Evolutionary conservation across 2,113 vertebrate genomes (phyloP).

Genomic region (Chlorodrepanis virens): DNA sequence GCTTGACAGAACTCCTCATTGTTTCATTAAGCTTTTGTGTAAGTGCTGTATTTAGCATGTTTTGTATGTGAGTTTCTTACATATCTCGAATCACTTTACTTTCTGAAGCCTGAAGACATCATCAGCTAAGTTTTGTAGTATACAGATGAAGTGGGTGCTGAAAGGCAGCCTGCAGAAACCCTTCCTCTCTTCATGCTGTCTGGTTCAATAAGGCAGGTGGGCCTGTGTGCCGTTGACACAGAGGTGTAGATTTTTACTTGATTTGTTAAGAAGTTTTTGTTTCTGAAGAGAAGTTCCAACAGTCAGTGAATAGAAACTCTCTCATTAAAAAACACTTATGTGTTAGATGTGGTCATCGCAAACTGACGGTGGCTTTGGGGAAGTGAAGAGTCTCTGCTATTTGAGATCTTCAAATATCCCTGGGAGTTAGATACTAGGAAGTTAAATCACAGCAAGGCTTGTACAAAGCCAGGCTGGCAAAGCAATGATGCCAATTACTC

Average conservation of each 20-base stretch:
- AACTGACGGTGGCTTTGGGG: background rate
- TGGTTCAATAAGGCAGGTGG: background rate
- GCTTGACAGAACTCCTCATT: background rate
- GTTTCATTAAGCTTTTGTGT: background rate
- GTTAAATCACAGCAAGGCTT: background rate
- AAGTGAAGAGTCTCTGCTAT: background rate
- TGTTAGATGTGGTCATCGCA: background rate
- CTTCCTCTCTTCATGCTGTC: background rate
- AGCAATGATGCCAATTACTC: background rate
- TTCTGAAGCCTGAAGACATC: background rate
- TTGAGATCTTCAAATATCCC: background rate
- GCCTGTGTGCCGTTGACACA: fast-evolving
- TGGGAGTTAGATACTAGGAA: background rate
- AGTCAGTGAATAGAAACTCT: background rate
- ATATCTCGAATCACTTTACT: background rate
- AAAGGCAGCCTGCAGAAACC: background rate
- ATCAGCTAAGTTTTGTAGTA: background rate
- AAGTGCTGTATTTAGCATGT: background rate
- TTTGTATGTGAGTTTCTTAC: background rate
- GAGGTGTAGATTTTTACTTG: background rate
- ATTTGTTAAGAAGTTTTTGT: background rate
- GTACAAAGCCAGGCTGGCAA: background rate
- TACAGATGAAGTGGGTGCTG: background rate
- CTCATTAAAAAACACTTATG: fast-evolving
- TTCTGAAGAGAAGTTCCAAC: background rate